phyloP scores from a whole-genome alignment of 2,113 vertebrate genomes.

The Ciconia maguari region DNA sequence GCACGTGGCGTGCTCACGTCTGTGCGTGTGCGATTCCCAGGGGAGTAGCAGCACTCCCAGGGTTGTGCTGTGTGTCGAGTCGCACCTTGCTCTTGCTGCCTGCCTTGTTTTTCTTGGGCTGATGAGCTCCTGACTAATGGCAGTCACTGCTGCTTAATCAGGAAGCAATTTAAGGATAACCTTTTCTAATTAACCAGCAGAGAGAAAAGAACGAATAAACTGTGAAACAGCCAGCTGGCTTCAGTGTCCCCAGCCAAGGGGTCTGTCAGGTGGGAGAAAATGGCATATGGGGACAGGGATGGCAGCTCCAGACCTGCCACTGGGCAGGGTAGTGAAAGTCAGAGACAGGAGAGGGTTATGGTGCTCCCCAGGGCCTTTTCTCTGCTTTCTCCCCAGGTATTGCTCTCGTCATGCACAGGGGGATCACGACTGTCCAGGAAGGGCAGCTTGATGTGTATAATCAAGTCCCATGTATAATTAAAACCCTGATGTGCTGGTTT shows the following conservation, averaged over 20 bases:
- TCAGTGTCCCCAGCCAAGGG: neutral
- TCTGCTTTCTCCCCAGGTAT: neutral
- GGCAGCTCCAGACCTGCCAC: neutral
- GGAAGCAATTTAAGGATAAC: slow-evolving; percentile 63
- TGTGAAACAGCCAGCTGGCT: slow-evolving; percentile 42
- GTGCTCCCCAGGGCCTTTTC: neutral
- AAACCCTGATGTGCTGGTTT: neutral
- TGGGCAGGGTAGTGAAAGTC: neutral
- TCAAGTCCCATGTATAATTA: neutral
- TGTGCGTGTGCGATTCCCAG: neutral
- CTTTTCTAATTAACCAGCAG: slow-evolving; percentile 54
- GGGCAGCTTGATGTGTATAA: neutral
- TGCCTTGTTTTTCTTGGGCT: slow-evolving; percentile 11
- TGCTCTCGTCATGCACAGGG: neutral
- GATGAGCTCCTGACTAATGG: slow-evolving; percentile 43
- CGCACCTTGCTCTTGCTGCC: neutral
- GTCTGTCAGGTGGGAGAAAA: neutral
- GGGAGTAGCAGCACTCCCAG: neutral
- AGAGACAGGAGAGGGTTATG: neutral
- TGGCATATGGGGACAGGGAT: neutral
- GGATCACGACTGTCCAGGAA: neutral
- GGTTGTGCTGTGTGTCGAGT: neutral
- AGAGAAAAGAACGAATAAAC: slow-evolving; percentile 42
- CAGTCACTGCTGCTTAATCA: slow-evolving; percentile 52
- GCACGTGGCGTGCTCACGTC: neutral